Percentiles rank a stretch among this genome's conserved stretches.
phyloP scores from a whole-genome alignment of 1,140 invertebrate genomes.

The Eumaeus atala region DNA sequence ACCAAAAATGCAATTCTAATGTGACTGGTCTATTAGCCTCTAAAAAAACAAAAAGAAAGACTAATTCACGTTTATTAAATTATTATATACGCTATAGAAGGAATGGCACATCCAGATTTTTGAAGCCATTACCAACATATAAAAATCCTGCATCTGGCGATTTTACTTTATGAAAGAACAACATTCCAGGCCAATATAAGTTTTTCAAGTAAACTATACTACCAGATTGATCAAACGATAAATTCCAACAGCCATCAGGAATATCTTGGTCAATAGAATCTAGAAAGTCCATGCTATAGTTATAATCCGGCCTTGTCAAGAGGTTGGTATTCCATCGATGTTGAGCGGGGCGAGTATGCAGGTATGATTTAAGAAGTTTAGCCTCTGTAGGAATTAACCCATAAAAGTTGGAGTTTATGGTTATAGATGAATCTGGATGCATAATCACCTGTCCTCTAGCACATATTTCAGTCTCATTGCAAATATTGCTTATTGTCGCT shows the following conservation, averaged over 20 bases:
- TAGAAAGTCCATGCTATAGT: constrained; percentile 85
- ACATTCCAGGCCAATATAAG: constrained; percentile 84
- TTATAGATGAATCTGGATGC: constrained; percentile 76
- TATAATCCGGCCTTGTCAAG: constrained; percentile 81
- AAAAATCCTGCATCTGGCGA: constrained; percentile 80
- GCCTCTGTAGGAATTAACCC: constrained; percentile 78
- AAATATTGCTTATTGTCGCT: constrained; percentile 80
- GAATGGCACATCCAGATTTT: constrained; percentile 83
- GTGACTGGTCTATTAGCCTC: background rate
- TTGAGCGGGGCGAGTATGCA: constrained; percentile 79
- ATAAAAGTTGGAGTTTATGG: constrained; percentile 80
- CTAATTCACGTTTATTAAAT: background rate
- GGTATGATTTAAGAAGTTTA: constrained; percentile 78
- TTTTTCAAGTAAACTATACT: constrained; percentile 77
- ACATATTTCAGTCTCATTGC: constrained; percentile 79
- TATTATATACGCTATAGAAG: constrained; percentile 70
- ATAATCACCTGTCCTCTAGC: constrained; percentile 83
- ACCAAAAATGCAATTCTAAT: too few relatives aligned
- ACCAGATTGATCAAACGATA: constrained; percentile 76
- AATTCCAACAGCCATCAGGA: constrained; percentile 78
- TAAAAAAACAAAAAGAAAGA: background rate
- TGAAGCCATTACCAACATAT: constrained; percentile 83
- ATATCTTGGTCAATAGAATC: constrained; percentile 81
- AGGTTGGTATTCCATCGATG: constrained; percentile 83
- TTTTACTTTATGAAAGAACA: constrained; percentile 81